Conservation (phyloP, 1,140 invertebrate genomes). For the Andricus grossulariae region DNA sequence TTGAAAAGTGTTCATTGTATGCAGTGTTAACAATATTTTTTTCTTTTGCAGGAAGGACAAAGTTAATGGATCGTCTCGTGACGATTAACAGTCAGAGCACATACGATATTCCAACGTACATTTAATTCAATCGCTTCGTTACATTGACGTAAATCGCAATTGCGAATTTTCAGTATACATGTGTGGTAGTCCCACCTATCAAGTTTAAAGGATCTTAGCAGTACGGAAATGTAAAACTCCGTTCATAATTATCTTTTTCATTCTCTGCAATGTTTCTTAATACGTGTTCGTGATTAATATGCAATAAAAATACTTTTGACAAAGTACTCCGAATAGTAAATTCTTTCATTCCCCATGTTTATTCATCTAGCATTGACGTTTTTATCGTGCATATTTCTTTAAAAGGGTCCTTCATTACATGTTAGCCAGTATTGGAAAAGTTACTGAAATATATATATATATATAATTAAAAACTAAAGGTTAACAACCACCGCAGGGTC, state of each 20-base stretch:
- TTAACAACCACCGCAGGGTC: too few relatives aligned
- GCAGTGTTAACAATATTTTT: not conserved
- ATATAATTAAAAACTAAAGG: too few relatives aligned
- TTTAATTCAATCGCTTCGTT: slow-evolving; percentile 14
- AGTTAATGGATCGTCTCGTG: slow-evolving; percentile 25
- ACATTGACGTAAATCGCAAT: slow-evolving; percentile 2
- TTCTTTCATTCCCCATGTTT: not conserved
- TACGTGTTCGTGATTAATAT: slow-evolving; percentile 11
- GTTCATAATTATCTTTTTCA: slow-evolving; percentile 20
- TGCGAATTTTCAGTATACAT: slow-evolving; percentile 11
- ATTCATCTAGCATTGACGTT: too few relatives aligned
- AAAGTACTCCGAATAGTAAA: not conserved
- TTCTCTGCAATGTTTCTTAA: slow-evolving; percentile 12
- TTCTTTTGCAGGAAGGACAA: slow-evolving; percentile 14
- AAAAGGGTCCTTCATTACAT: too few relatives aligned
- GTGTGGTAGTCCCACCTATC: not conserved
- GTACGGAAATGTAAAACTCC: slow-evolving; percentile 17
- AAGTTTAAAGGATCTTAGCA: not conserved
- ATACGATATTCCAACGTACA: slow-evolving; percentile 22
- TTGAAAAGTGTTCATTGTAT: too few relatives aligned
- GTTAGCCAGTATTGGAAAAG: too few relatives aligned
- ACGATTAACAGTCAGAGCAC: slow-evolving; percentile 1
- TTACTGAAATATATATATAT: too few relatives aligned
- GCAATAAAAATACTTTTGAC: slow-evolving; percentile 7
- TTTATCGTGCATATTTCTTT: too few relatives aligned